Base-by-base conservation (phyloP, 1,140 invertebrate genomes). In the Bombus pascuorum region DNA sequence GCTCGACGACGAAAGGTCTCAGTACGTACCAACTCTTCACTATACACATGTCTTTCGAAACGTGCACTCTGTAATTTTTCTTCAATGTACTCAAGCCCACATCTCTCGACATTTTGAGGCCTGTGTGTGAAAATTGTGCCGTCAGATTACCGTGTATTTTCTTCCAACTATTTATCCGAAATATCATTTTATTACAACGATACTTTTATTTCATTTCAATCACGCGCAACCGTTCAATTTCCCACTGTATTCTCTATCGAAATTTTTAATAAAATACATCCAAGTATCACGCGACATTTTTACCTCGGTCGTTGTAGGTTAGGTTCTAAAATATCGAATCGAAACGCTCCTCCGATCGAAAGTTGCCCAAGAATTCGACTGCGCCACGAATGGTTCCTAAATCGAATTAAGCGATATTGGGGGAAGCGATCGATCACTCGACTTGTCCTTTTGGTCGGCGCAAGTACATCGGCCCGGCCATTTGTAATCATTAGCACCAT, bases 401-500 rank as follows among this genome's bases (percentile, higher is more conserved):
- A 90, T 91, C 90, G 85, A 91, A 90, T 88, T 81, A 81, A 86
- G 79, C 42, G 85, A 88, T 87, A 91, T 91, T 85, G 74, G 81
- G 83, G 70, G 62, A 78, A 82, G 68, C 90, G 85, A 90, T 91
- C 90, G 87, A 91, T 91, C 89, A 87, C 57, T 76, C 66, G 85
- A 59, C 77, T 81, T 85, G 81, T 90, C 84, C 77, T 86, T 90
- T 90, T 83, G 86, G 83, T 81, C 86, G 88, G 77, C 82, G 28
- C 76, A 73, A 85, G 73, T 83, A 89, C 79, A 85, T 81, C 72
- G 83, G 82, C 62, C 57, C 86, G 86, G 84, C 89, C 92, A 93
- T 93, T 93, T 93, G 89, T 93, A 93, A 93, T 93, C 92, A 93
- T 93, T 93, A 93, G 90, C 86, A 81, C 86, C 87, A 91, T 91